phyloP scores from a whole-genome alignment of 2,888 invertebrate species.

The Drosophila subsilvestris region DNA sequence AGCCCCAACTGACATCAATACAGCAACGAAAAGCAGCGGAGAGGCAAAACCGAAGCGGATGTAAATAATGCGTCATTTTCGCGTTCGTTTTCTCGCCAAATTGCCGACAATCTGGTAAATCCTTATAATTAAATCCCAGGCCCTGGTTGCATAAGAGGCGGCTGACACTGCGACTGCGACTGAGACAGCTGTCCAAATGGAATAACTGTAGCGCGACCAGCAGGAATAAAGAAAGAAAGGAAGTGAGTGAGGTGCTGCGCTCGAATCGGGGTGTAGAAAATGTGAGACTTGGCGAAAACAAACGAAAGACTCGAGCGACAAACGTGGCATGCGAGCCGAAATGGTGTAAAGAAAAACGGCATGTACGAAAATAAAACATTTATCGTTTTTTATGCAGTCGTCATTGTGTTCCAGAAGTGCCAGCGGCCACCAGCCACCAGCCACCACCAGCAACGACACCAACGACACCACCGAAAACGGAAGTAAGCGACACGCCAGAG shows the following conservation, averaged over 20 bases:
- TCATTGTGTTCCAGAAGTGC: constrained; percentile 58
- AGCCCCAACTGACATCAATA: constrained; percentile 38
- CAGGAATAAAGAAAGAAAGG: constrained; percentile 64
- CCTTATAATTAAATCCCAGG: constrained; percentile 70
- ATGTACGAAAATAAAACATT: constrained; percentile 49
- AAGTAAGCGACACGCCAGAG: constrained; percentile 66
- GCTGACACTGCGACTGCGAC: not conserved
- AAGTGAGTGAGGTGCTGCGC: constrained; percentile 47
- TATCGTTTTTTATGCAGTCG: constrained; percentile 50
- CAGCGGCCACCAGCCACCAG: constrained; percentile 46
- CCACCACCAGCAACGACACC: constrained; percentile 20
- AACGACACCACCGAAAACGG: constrained; percentile 51
- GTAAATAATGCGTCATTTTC: constrained; percentile 55
- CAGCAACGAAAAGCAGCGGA: not conserved
- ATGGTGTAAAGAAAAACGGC: constrained; percentile 55
- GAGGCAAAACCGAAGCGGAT: constrained; percentile 54
- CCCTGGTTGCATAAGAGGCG: constrained; percentile 54
- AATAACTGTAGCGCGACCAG: constrained; percentile 54
- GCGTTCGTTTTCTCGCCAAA: constrained; percentile 45
- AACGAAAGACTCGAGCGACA: constrained; percentile 72
- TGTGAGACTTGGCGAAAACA: constrained; percentile 52
- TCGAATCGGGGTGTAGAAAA: constrained; percentile 45
- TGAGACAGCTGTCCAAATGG: constrained; percentile 39
- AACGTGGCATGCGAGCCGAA: constrained; percentile 69
- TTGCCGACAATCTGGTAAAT: constrained; percentile 55